phyloP scores from a whole-genome alignment of 2,113 vertebrate species.

The Solenodon paradoxus region DNA sequence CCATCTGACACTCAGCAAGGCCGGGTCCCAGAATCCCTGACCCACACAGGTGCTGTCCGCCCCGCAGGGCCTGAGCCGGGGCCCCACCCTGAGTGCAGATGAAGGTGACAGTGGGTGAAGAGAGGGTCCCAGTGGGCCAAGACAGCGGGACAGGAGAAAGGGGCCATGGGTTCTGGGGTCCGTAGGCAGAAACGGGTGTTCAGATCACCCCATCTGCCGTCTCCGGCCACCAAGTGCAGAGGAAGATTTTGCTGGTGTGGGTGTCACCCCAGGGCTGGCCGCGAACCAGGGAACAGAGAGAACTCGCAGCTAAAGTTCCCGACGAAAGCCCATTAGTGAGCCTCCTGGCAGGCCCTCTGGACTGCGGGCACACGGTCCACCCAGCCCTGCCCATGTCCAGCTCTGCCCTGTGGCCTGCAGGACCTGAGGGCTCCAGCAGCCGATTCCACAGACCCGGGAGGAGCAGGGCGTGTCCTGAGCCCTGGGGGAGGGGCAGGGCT shows the following conservation, averaged over 20 bases:
- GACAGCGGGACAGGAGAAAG: background rate
- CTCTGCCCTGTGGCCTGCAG: background rate
- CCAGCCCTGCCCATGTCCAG: background rate
- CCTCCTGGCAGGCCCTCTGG: constrained; percentile 1
- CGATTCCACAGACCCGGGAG: background rate
- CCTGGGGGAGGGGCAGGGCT: background rate
- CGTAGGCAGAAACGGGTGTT: accelerated
- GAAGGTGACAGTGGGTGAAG: background rate
- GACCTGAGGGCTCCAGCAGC: background rate
- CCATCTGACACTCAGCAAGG: accelerated
- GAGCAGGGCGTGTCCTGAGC: background rate
- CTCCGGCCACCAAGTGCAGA: background rate
- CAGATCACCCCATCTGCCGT: background rate
- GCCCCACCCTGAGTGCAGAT: background rate
- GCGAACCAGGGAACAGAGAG: background rate
- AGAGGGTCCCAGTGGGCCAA: background rate
- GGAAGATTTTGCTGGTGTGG: background rate
- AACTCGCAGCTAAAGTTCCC: constrained; percentile 34
- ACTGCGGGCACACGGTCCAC: background rate
- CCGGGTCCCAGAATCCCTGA: background rate
- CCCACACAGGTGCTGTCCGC: background rate
- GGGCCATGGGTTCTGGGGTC: background rate
- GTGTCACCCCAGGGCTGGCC: background rate
- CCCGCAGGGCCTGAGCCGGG: background rate
- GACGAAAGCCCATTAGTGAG: constrained; percentile 59